Evolutionary conservation across 1,140 invertebrate genomes (phyloP).

Genomic region (Atopsyche davidsoni): DNA sequence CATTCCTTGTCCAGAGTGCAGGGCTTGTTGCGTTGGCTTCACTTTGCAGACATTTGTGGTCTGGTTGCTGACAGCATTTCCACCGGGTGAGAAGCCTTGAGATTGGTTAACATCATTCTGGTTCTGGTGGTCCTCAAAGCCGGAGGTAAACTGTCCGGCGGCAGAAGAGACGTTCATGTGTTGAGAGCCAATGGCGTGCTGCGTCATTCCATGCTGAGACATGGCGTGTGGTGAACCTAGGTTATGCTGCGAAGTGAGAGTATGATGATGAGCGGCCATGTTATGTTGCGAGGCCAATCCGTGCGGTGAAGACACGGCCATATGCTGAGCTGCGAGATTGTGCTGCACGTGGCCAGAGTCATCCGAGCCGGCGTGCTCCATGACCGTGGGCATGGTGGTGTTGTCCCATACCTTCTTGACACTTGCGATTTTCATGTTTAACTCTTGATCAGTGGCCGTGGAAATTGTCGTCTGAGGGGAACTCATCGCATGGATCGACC

Average conservation of each 20-base stretch:
- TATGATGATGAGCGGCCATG: constrained; percentile 36
- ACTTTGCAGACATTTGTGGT: constrained; percentile 46
- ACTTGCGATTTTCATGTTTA: constrained; percentile 90
- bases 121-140: constrained; percentile 27
- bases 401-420: constrained; percentile 88
- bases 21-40: constrained; percentile 43
- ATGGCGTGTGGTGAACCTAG: constrained; percentile 24
- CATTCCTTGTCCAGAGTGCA: constrained; percentile 24
- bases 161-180: constrained; percentile 24
- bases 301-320: constrained; percentile 36
- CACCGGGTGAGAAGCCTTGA: constrained; percentile 35
- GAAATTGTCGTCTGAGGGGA: constrained; percentile 45
- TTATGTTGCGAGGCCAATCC: constrained; percentile 25
- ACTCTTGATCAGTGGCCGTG: constrained; percentile 59
- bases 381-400: constrained; percentile 59
- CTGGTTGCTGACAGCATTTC: constrained; percentile 36
- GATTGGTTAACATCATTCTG: constrained; percentile 25
- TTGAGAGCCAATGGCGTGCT: constrained; percentile 21
- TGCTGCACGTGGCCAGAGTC: constrained; percentile 46
- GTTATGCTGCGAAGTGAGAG: constrained; percentile 28
- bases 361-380: constrained; percentile 56
- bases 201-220: constrained; percentile 21
- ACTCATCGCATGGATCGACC: constrained; percentile 53
- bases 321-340: constrained; percentile 35
- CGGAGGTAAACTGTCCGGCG: constrained; percentile 18